These are phyloP conservation scores for Fopius arisanus DNA, from an alignment of 1,140 invertebrate species.

Conservation along the genomic window DNA sequence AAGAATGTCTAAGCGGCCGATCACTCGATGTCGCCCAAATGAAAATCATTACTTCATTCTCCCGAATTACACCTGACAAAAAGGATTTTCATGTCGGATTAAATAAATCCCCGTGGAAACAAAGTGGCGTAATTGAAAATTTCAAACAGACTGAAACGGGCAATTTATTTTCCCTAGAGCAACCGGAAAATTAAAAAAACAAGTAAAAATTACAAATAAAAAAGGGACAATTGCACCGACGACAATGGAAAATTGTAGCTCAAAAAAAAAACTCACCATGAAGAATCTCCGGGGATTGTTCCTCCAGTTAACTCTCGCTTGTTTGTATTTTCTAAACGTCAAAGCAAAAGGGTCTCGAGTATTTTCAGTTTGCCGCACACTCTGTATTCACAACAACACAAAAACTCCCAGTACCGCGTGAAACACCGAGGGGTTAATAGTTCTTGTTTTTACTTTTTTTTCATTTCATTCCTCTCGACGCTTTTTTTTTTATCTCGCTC, in stretches of 20 bases:
- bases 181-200: too few species aligned
- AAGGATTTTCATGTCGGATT: too few species aligned
- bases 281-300: constrained; percentile 13
- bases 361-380: constrained; percentile 1
- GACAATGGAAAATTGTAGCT: too few species aligned
- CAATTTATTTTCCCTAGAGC: too few species aligned
- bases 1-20: neutral
- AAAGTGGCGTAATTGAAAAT: too few species aligned
- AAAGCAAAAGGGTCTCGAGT: neutral
- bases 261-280: constrained; percentile 18
- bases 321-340: neutral
- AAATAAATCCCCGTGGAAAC: too few species aligned
- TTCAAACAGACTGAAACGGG: too few species aligned
- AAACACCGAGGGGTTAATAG: neutral
- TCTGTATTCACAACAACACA: constrained; percentile 10
- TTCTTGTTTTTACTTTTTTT: constrained; percentile 25
- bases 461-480: constrained; percentile 23
- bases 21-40: neutral
- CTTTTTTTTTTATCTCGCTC: neutral
- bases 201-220: too few species aligned
- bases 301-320: neutral
- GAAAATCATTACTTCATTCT: neutral
- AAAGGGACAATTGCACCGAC: too few species aligned
- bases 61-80: too few species aligned
- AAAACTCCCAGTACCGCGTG: constrained; percentile 8